Base-by-base conservation (phyloP, 1,140 invertebrate genomes). In the Metopolophium dirhodum region DNA sequence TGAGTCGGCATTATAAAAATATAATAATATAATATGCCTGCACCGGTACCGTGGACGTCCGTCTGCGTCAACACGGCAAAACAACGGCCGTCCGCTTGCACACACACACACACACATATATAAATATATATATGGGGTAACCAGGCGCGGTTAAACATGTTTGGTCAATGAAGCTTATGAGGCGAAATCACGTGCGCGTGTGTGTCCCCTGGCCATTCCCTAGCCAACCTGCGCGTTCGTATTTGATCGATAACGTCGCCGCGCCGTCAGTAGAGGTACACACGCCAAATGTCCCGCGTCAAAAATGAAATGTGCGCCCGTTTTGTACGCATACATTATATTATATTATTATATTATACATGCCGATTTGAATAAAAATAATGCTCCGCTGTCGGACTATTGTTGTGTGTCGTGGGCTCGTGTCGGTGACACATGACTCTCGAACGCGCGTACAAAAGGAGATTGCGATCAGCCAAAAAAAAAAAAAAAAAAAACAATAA, bases 331-430 rank as follows among this genome's bases (percentile, higher is more conserved):
- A 22, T 57, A 51, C n/a, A 54, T 41, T 8, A 45, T 77, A 77
- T 77, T 54, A 68, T 35, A 35, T 61, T 35, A 90, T 54, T 37
- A 41, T 85, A 85, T 85, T 85, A 23, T 83, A 83, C 41, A 86
- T n/a, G 26, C 87, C 87, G 87, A 54, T 91, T 91, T 82, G 90
- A 91, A 91, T 82, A 82, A 91, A 92, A 49, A 92, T 85, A 85
- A 54, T 54, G 77, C 37, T 57, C 37, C 23, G 77, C 47, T 8
- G 82, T 11, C 91, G 30, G 22, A 83, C n/a, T 35, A 91, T 91
- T 91, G 90, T 90, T 90, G 88, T 47, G 85, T n/a, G 88, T 54
- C 26, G 89, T 37, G 51, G 88, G 35, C 45, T 35, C 82, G 37
- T 41, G 90, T 68, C 61, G 83, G 61, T 91, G 90, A 91, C 90